Conservation (phyloP, 2,113 vertebrate species). For the Chaetodon auriga region DNA sequence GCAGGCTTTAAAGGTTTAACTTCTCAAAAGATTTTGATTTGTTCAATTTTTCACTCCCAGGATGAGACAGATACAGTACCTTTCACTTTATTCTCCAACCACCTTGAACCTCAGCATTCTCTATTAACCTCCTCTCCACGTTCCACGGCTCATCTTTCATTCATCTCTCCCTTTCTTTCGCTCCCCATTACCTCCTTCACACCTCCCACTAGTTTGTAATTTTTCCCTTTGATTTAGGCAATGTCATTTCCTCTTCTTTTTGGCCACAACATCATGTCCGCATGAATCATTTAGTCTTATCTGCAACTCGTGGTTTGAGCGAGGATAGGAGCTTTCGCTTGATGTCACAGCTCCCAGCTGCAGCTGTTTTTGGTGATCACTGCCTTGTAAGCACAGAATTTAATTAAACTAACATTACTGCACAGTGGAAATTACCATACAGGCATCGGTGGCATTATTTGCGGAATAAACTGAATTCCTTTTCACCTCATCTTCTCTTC, state of each 20-base stretch:
- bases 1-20: constrained; percentile 19
- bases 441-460: constrained; percentile 8
- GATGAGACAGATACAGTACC: constrained; percentile 6
- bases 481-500: neutral
- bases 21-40: constrained; percentile 23
- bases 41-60: neutral
- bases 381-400: neutral
- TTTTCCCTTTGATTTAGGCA: constrained; percentile 32
- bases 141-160: constrained; percentile 52
- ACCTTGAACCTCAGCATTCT: constrained; percentile 47
- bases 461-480: neutral
- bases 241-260: constrained; percentile 26
- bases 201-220: constrained; percentile 24
- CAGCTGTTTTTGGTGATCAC: neutral
- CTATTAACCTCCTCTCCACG: constrained; percentile 40
- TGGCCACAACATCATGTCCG: neutral
- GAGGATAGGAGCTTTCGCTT: neutral
- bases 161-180: constrained; percentile 36
- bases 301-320: constrained; percentile 12
- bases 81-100: constrained; percentile 40
- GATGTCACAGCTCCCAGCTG: constrained; percentile 15
- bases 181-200: constrained; percentile 28
- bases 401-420: constrained; percentile 9
- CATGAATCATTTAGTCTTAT: constrained; percentile 33
- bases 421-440: constrained; percentile 1